These are phyloP conservation scores for Brassicogethes aeneus DNA, from an alignment of 2,888 invertebrate genomes.

Conservation along the genomic window DNA sequence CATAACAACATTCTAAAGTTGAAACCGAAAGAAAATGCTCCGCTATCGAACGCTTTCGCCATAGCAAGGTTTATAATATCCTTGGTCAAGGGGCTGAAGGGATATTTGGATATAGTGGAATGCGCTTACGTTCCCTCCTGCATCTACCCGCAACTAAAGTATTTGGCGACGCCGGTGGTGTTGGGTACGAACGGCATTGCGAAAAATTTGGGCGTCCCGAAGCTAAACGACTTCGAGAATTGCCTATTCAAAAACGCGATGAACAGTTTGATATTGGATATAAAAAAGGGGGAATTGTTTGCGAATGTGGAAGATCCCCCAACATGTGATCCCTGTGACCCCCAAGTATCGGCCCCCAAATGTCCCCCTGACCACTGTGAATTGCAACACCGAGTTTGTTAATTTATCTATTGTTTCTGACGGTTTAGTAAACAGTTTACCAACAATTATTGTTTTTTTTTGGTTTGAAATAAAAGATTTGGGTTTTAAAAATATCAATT, in stretches of 20 bases:
- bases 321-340: conserved; percentile 30
- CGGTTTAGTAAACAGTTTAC: too few relatives aligned
- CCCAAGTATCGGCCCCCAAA: conserved; percentile 20
- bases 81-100: conserved; percentile 44
- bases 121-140: conserved; percentile 34
- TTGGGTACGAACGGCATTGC: conserved; percentile 34
- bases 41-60: conserved; percentile 55
- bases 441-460: too few relatives aligned
- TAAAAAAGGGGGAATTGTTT: conserved; percentile 30
- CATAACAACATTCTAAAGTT: conserved; percentile 55
- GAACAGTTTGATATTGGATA: conserved; percentile 27
- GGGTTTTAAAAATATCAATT: conserved; percentile 9
- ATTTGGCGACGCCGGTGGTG: conserved; percentile 32
- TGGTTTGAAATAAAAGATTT: neutral
- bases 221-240: conserved; percentile 32
- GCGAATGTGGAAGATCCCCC: conserved; percentile 26
- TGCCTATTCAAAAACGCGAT: conserved; percentile 34
- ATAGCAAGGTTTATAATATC: conserved; percentile 52
- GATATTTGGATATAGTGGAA: conserved; percentile 32
- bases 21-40: conserved; percentile 50
- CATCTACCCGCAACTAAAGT: conserved; percentile 30
- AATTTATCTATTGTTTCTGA: too few relatives aligned
- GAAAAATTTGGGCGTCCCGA: conserved; percentile 34
- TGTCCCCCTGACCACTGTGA: conserved; percentile 3
- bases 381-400: neutral